Evolutionary conservation across 2,888 invertebrate genomes (phyloP).

Genomic region (Pheosia tremula): DNA sequence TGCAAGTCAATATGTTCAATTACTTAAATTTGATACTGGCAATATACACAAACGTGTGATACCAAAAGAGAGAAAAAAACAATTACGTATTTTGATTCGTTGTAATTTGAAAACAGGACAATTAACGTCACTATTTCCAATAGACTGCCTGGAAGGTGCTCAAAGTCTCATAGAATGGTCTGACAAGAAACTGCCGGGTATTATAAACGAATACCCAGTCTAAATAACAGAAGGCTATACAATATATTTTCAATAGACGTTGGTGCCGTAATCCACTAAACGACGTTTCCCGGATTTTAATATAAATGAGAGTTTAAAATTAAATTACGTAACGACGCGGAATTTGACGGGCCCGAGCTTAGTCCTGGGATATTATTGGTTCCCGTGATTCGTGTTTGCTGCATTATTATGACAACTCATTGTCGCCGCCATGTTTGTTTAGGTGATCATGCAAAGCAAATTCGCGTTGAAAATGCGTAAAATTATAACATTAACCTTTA

Average conservation of each 20-base stretch:
- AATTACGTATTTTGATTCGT: no score
- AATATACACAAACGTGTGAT: no score
- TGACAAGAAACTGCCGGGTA: no score
- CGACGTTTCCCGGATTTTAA: constrained; percentile 6
- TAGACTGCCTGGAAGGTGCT: no score
- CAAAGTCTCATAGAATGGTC: no score
- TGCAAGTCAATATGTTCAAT: no score
- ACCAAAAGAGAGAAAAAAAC: no score
- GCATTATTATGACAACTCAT: neutral
- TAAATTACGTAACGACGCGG: constrained; percentile 2
- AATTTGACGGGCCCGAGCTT: neutral
- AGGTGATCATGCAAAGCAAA: neutral
- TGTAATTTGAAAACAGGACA: no score
- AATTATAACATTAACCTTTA: neutral
- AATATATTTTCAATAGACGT: neutral
- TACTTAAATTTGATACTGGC: no score
- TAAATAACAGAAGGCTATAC: no score
- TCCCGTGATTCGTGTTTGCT: neutral
- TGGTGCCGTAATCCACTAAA: constrained; percentile 1
- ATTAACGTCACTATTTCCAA: no score
- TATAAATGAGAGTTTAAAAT: constrained; percentile 7
- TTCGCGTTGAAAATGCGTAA: neutral
- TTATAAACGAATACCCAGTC: no score
- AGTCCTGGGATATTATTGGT: neutral
- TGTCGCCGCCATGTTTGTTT: neutral